Percentiles rank a stretch among this genome's conserved stretches.
Evolutionary conservation across 2,797 vertebrate species (phyloP).

Genomic region (Huso huso): DNA sequence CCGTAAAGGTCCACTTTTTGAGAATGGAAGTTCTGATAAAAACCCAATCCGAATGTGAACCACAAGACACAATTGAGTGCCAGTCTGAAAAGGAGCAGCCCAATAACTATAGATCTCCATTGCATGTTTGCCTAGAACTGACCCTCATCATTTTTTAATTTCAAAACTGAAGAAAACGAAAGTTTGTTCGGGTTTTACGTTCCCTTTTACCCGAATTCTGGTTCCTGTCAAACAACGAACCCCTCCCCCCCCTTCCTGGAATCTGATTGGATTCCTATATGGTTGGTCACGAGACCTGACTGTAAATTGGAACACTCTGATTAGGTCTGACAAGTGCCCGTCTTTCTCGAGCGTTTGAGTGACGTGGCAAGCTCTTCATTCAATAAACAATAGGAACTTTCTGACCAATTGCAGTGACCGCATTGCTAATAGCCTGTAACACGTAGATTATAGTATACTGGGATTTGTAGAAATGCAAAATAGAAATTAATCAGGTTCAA

Average conservation of each 20-base stretch:
- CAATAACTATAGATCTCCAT: slow-evolving; percentile 88
- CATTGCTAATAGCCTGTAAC: too few species aligned
- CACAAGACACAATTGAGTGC: slow-evolving; percentile 74
- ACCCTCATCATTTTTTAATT: slow-evolving; percentile 58
- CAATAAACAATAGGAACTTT: slow-evolving; percentile 1
- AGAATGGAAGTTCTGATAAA: slow-evolving; percentile 64
- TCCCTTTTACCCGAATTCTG: slow-evolving; percentile 17
- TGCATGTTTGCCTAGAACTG: slow-evolving; percentile 72
- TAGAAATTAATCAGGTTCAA: too few species aligned
- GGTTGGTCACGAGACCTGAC: slow-evolving; percentile 8
- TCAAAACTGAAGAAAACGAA: slow-evolving; percentile 22
- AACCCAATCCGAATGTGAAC: slow-evolving; percentile 72
- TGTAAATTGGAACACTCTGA: slow-evolving; percentile 1
- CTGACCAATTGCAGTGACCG: too few species aligned
- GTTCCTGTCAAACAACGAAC: slow-evolving; percentile 65
- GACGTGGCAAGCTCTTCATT: slow-evolving; percentile 40
- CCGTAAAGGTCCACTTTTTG: slow-evolving; percentile 54
- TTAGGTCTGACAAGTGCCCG: slow-evolving; percentile 36
- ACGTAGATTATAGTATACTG: too few species aligned
- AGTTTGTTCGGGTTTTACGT: slow-evolving; percentile 13
- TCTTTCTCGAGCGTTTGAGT: slow-evolving; percentile 19
- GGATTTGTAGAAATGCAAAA: too few species aligned
- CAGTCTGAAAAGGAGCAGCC: slow-evolving; percentile 77
- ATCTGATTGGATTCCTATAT: slow-evolving; percentile 37
- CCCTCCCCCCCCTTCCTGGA: slow-evolving; percentile 23